Evolutionary conservation across 1,140 invertebrate genomes (phyloP), one percentile per base, ranked within the genome.

Genomic region (Scylla paramamosain): DNA sequence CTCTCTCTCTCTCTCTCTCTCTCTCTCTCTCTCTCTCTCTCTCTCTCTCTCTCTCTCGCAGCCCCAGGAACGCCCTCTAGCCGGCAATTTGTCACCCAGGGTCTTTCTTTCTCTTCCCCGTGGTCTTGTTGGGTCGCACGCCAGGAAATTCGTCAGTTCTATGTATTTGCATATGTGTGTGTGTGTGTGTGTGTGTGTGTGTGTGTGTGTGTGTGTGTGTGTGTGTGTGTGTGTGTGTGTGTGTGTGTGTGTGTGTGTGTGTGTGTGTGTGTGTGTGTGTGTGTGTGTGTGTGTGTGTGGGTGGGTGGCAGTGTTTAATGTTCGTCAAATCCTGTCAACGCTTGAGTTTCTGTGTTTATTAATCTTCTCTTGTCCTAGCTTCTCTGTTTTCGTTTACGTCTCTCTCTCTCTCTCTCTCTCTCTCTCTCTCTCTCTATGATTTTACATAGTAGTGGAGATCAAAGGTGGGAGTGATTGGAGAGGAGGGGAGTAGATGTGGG

Each of bases 11-110:
- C 90, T 59, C 48, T 31, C 39, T 14, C 28, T 28, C 45, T 28
- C 28, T 39, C n/a, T 28, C 77, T 48, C 4, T 32, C 52, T 46
- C 52, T 52, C 89, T 52, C 89, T 91, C 89, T 87, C 84, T 87
- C 84, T 87, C 84, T 87, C 84, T 87, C 83, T 84, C 83, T 84
- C 83, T 84, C 83, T 84, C 83, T 84, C 83, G 8, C 83, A 48
- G 46, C 46, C 46, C 46, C 59, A 67, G 59, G 59, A 10, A 67
- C 59, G 59, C 59, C 59, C 59, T 67, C 59, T 4, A 67, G 59
- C 59, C 8, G 20, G 59, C 59, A 67, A 25, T 67, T 67, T 67
- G 59, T 67, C 59, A 67, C 59, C 59, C 59, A 16, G 59, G 59
- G 3, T 16, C 20, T 67, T 3, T 25, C 3, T 86, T 28, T 2